Percentiles rank a stretch among this genome's conserved stretches.
phyloP scores from a whole-genome alignment of 2,888 invertebrate species.

The Drosophila setosimentum region DNA sequence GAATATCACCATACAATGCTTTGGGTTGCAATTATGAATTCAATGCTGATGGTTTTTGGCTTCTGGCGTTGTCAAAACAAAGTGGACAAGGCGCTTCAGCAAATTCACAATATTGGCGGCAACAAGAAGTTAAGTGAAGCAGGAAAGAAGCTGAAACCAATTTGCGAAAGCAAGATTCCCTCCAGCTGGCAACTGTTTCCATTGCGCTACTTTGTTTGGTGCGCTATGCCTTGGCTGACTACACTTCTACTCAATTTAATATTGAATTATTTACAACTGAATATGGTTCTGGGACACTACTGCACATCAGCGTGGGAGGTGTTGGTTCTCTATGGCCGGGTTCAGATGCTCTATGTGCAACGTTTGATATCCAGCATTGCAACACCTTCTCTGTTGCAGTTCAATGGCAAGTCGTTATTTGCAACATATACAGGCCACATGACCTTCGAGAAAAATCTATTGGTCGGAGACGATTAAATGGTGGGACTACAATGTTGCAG shows the following conservation, averaged over 20 bases:
- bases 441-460: slow-evolving; percentile 43
- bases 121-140: slow-evolving; percentile 23
- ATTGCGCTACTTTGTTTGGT: slow-evolving; percentile 20
- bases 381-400: slow-evolving; percentile 9
- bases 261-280: slow-evolving; percentile 40
- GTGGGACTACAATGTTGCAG: background rate
- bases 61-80: slow-evolving; percentile 45
- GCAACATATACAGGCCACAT: slow-evolving; percentile 36
- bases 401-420: slow-evolving; percentile 24
- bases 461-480: slow-evolving; percentile 21
- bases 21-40: slow-evolving; percentile 39
- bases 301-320: slow-evolving; percentile 48
- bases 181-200: slow-evolving; percentile 24
- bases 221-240: slow-evolving; percentile 53
- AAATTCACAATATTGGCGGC: too few relatives aligned
- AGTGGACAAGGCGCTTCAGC: background rate
- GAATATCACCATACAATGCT: slow-evolving; percentile 54
- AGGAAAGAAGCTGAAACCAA: slow-evolving; percentile 43
- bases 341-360: slow-evolving; percentile 53
- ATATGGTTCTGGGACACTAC: slow-evolving; percentile 61
- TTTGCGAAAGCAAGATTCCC: slow-evolving; percentile 23
- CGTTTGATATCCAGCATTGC: slow-evolving; percentile 11
- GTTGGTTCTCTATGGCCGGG: slow-evolving; percentile 31
- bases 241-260: slow-evolving; percentile 42
- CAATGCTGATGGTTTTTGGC: slow-evolving; percentile 51